Conservation (phyloP, 2,797 vertebrate species). For the Cheirogaleus major region DNA sequence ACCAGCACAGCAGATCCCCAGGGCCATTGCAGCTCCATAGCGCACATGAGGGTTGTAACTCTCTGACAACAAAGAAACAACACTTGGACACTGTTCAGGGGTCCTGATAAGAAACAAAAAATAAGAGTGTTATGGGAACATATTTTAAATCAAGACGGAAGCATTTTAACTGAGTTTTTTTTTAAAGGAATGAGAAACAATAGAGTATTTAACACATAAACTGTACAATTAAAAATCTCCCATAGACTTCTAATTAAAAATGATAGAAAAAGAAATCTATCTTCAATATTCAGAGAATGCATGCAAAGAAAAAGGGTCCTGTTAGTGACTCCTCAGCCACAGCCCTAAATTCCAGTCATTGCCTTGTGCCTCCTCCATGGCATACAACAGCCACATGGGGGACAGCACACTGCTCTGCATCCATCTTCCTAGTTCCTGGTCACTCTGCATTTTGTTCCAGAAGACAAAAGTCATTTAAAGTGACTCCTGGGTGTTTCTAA, state of each 20-base stretch:
- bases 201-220: background rate
- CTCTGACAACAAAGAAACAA: conserved; percentile 97
- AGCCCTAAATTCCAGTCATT: background rate
- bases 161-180: background rate
- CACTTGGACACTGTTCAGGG: conserved; percentile 98
- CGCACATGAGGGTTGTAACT: conserved; percentile 99
- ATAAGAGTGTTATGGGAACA: conserved; percentile 12
- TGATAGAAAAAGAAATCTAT: background rate
- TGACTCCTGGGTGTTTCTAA: background rate
- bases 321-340: background rate
- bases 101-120: conserved; percentile 88
- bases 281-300: background rate
- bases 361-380: background rate
- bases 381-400: background rate
- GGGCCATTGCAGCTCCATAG: conserved; percentile 97
- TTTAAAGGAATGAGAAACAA: conserved; percentile 28
- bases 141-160: conserved; percentile 29
- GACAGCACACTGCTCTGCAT: background rate
- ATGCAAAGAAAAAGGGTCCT: background rate
- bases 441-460: background rate
- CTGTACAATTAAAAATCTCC: background rate
- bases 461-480: conserved; percentile 30
- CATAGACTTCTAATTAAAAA: background rate
- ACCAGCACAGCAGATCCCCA: conserved; percentile 99
- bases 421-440: background rate